These are phyloP conservation scores for Pomatostomus ruficeps DNA, from an alignment of 2,113 vertebrate genomes.

Conservation along the genomic window DNA sequence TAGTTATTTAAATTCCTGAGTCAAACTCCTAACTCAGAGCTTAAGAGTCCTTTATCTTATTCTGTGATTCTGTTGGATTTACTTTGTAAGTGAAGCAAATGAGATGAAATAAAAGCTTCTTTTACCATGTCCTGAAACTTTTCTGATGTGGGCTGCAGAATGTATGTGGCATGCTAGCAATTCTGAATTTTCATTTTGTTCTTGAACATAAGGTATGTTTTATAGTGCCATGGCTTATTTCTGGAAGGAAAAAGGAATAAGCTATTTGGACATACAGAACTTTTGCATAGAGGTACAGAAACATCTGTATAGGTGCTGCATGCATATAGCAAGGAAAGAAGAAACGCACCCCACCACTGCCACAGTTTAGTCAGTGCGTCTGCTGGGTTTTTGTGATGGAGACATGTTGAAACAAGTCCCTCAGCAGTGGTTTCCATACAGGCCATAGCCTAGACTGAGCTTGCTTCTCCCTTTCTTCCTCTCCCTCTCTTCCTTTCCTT, in stretches of 20 bases:
- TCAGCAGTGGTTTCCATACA: background rate
- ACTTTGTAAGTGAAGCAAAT: background rate
- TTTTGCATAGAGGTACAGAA: background rate
- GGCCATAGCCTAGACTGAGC: background rate
- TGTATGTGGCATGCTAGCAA: background rate
- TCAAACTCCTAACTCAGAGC: background rate
- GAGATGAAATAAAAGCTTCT: background rate
- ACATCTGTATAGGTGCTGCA: background rate
- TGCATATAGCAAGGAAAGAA: background rate
- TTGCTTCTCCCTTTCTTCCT: too few species aligned
- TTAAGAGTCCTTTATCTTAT: background rate
- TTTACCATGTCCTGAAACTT: background rate
- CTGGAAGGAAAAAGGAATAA: background rate
- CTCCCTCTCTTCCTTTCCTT: background rate
- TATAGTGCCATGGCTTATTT: background rate
- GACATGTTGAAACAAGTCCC: background rate
- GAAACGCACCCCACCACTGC: background rate
- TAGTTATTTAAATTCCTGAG: background rate
- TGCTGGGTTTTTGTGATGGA: background rate
- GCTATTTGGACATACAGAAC: background rate
- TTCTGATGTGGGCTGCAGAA: background rate
- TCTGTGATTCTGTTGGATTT: background rate
- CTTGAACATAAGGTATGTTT: background rate
- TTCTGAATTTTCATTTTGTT: background rate
- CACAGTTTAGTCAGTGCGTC: background rate